These are phyloP conservation scores for Bambusicola thoracicus DNA, from an alignment of 2,113 vertebrate species.

Conservation along the genomic window DNA sequence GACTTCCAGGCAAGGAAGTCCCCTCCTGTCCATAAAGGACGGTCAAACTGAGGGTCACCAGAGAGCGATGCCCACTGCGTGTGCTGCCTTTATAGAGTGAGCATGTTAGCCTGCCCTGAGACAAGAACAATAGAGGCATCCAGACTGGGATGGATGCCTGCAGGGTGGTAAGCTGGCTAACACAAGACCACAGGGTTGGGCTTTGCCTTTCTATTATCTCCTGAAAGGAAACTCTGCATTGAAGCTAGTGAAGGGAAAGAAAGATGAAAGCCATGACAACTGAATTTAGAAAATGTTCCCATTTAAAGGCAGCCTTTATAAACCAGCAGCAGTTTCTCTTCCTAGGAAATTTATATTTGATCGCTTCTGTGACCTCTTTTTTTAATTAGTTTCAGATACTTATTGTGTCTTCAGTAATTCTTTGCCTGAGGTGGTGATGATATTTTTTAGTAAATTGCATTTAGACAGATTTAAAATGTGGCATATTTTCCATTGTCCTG, in stretches of 20 bases:
- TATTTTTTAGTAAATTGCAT: not conserved
- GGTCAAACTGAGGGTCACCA: not conserved
- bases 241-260: not conserved
- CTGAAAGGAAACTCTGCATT: not conserved
- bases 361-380: not conserved
- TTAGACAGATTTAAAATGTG: not conserved
- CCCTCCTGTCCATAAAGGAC: not conserved
- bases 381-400: not conserved
- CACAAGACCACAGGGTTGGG: not conserved
- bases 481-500: not conserved
- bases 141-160: not conserved
- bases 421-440: not conserved
- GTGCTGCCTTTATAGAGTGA: fast-evolving
- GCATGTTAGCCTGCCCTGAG: fast-evolving
- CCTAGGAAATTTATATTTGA: not conserved
- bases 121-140: not conserved
- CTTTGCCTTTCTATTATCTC: not conserved
- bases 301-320: not conserved
- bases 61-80: fast-evolving
- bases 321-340: not conserved
- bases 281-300: not conserved
- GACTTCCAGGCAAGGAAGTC: not conserved
- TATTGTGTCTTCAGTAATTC: not conserved
- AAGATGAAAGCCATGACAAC: not conserved
- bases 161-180: not conserved